Conservation (phyloP, 2,113 vertebrate species). For the Dasypus novemcinctus region DNA sequence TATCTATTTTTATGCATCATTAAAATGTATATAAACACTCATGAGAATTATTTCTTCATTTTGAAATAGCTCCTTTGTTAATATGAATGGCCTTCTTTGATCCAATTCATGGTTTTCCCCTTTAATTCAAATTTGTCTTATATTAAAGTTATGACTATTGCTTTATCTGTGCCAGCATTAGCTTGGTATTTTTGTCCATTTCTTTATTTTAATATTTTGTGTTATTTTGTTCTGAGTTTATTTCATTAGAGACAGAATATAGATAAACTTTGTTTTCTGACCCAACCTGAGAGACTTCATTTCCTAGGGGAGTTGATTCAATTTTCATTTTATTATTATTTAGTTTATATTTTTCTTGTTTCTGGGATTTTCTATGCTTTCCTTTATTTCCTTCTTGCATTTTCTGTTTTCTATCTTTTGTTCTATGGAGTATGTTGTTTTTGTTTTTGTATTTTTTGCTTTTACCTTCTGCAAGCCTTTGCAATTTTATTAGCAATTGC, state of each 20-base stretch:
- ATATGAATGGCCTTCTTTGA: neutral
- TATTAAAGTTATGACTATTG: neutral
- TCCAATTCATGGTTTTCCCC: neutral
- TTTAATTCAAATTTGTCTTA: neutral
- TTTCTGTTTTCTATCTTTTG: neutral
- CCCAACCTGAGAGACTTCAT: neutral
- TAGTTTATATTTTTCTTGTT: neutral
- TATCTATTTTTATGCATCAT: neutral
- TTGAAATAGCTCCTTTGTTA: neutral
- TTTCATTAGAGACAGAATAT: neutral
- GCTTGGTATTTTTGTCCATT: neutral
- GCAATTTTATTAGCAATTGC: neutral
- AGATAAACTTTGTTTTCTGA: neutral
- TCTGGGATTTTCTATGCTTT: neutral
- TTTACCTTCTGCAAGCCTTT: neutral
- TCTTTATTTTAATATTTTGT: neutral
- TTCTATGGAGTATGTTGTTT: neutral
- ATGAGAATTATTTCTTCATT: neutral
- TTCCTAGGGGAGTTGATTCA: neutral
- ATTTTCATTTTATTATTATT: neutral
- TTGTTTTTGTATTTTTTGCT: neutral
- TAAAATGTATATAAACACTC: neutral
- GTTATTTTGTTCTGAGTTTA: neutral
- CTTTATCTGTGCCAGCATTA: slow-evolving; percentile 19
- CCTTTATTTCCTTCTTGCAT: neutral